Base-by-base conservation (phyloP, 1,140 invertebrate species). In the Leptinotarsa lineolata region DNA sequence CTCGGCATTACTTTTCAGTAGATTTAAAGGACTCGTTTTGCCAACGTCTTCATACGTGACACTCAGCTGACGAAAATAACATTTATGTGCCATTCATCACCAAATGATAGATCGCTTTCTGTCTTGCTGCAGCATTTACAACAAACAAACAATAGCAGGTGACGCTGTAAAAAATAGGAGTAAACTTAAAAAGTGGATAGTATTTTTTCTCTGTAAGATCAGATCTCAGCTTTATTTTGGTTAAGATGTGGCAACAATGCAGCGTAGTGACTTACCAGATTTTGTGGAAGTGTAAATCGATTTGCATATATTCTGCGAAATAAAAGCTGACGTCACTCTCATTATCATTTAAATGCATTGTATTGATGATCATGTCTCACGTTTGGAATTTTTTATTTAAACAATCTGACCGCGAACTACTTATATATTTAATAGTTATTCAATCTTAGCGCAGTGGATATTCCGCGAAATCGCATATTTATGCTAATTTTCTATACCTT, bases 361-460 rank as follows among this genome's bases (percentile, higher is more conserved):
- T 65, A 22, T 22, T 39, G 18, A 16, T 65, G 63, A 15, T 15
- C 61, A 30, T 15, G 20, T 22, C 4, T 63, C 61, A 30, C 13
- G 20, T 22, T n/a, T 63, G 24, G 21, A 65, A 24, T 65, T 65
- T 65, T 65, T 65, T 65, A 30, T 65, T 21, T 65, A 11, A 65
- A 24, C 39, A 65, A 65, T 24, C 39, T 39, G 63, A 24, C 18
- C 63, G 63, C 63, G 63, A 39, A 65, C 63, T 65, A 65, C 63
- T 65, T 65, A 65, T 39, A 65, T 39, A 0, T 15, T 65, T 65
- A 65, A 30, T n/a, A 65, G 22, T 54, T 54, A 54, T 54, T 54
- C 39, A 65, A 65, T 65, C 39, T 20, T 22, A 30, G 16, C 22
- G 4, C n/a, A 21, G 60, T 61, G 60, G 60, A 65, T n/a, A 65